Evolutionary conservation across 2,113 vertebrate genomes (phyloP).

Genomic region (Cebus imitator): DNA sequence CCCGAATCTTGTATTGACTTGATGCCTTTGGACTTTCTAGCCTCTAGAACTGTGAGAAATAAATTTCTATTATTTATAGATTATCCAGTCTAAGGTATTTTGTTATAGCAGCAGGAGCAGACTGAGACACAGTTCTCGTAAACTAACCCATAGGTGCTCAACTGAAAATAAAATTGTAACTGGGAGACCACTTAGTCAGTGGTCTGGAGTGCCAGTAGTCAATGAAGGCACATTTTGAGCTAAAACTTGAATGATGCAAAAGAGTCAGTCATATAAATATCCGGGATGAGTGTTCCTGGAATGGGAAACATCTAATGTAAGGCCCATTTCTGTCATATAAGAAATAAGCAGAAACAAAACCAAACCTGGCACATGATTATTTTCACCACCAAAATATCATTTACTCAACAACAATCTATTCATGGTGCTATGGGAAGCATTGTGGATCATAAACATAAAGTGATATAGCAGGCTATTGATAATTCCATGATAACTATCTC

Average conservation of each 20-base stretch:
- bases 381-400: constrained; percentile 39
- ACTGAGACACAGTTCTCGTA: neutral
- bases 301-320: neutral
- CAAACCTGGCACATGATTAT: neutral
- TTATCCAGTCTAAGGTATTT: neutral
- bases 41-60: neutral
- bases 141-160: neutral
- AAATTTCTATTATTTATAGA: neutral
- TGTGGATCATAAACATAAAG: neutral
- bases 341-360: neutral
- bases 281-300: neutral
- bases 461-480: neutral
- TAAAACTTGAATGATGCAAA: neutral
- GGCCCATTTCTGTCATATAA: neutral
- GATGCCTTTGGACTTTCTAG: neutral
- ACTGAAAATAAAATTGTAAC: constrained; percentile 11
- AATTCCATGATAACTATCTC: neutral
- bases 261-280: neutral
- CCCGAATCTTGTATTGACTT: neutral
- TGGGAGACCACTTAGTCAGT: neutral
- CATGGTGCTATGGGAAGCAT: neutral
- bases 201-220: neutral
- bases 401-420: constrained; percentile 5
- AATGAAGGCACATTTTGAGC: constrained; percentile 3
- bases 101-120: neutral